phyloP scores from a whole-genome alignment of 2,797 vertebrate species.

The Carduelis carduelis region DNA sequence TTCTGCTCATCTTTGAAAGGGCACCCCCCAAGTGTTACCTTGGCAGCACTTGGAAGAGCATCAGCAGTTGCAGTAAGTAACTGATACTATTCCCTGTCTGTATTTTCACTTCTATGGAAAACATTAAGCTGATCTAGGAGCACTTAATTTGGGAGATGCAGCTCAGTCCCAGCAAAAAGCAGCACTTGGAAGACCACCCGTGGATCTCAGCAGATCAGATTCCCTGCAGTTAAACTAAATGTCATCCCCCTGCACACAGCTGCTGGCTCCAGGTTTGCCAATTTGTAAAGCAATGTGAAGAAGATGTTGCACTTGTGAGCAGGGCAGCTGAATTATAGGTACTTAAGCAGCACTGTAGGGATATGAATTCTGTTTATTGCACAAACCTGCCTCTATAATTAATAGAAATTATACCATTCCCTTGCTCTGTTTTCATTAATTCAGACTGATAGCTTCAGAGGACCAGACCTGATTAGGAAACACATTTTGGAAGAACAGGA shows the following conservation, averaged over 20 bases:
- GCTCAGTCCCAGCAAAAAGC: background rate
- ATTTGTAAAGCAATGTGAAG: constrained; percentile 40
- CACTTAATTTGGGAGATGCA: background rate
- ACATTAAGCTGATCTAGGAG: background rate
- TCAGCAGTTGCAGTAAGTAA: background rate
- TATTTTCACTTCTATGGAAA: background rate
- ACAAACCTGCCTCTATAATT: constrained; percentile 48
- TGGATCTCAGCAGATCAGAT: background rate
- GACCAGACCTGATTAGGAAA: background rate
- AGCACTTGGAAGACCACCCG: background rate
- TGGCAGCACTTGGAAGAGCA: background rate
- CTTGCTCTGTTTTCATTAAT: constrained; percentile 37
- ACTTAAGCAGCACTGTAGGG: constrained; percentile 27
- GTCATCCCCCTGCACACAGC: background rate
- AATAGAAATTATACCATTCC: constrained; percentile 31
- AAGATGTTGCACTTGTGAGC: background rate
- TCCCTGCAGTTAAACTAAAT: background rate
- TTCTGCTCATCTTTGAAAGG: background rate
- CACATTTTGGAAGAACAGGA: background rate
- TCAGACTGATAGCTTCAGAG: background rate
- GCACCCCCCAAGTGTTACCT: background rate
- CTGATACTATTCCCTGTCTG: background rate
- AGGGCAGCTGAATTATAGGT: constrained; percentile 43
- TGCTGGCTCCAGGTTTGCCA: constrained; percentile 9
- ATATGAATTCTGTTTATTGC: constrained; percentile 55